Conservation (phyloP, 2,888 invertebrate genomes). For the Brachyptera putata region DNA sequence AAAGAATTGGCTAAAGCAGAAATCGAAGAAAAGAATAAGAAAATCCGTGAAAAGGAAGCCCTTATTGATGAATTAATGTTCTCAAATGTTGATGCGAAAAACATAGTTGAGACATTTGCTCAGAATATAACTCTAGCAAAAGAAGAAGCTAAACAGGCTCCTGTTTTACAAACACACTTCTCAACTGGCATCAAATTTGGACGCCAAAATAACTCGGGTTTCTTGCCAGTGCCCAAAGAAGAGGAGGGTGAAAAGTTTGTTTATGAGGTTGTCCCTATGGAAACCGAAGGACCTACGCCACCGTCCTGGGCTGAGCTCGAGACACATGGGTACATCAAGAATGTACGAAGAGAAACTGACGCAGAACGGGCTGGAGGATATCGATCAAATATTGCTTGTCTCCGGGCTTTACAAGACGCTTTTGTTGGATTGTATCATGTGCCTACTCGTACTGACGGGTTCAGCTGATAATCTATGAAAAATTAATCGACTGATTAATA, state of each 20-base stretch:
- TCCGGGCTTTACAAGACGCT: conserved; percentile 84
- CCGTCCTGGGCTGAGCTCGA: conserved; percentile 62
- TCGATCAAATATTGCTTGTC: conserved; percentile 73
- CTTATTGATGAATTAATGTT: conserved; percentile 94
- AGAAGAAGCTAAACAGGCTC: conserved; percentile 49
- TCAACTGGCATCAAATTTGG: conserved; percentile 84
- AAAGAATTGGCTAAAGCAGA: conserved; percentile 66
- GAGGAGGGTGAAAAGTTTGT: conserved; percentile 74
- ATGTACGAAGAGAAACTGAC: conserved; percentile 68
- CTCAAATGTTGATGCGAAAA: conserved; percentile 83
- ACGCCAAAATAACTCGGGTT: conserved; percentile 56
- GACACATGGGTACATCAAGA: conserved; percentile 62
- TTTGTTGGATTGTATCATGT: conserved; percentile 65
- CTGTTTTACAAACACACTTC: conserved; percentile 59
- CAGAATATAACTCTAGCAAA: conserved; percentile 60
- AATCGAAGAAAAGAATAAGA: conserved; percentile 69
- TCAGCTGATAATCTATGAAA: too few relatives aligned
- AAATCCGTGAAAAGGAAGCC: conserved; percentile 82
- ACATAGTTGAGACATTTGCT: conserved; percentile 78
- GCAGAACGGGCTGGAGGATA: conserved; percentile 86
- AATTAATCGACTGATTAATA: too few relatives aligned
- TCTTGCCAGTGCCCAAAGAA: conserved; percentile 63
- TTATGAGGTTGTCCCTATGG: conserved; percentile 58
- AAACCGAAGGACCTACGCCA: conserved; percentile 68
- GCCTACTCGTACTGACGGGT: conserved; percentile 24